Evolutionary conservation across 30 jellyfish, hydroid and myxozoan species (phyloP), one percentile per base, ranked within the genome.

Genomic region (Nemopilema nomurai): DNA sequence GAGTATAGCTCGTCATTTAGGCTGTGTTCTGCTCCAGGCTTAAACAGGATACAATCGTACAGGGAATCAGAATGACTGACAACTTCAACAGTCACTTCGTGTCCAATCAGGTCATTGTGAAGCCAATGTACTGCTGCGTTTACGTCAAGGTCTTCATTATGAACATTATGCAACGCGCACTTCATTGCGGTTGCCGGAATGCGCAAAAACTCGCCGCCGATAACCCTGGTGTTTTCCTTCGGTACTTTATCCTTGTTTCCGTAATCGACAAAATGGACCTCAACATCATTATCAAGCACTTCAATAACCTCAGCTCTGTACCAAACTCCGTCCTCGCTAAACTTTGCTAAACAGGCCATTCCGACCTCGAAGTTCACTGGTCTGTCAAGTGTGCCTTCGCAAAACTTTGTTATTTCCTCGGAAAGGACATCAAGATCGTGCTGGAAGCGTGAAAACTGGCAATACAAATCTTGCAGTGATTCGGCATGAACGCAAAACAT

Each of bases 1-100:
- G 70, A 82, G 72, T 90, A 90, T 74, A 90, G 64, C 82, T 78
- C 76, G 75, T 90, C 96, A 70, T 90, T 90, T 28, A 90, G 51
- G 22, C 77, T 68, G 28, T 26, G 87, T 1, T 71, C 91, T 18
- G 62, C 66, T 1, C 90, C 96, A 24, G 24, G 67, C 49, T 68
- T 78, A 0, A 50, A 82, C 32, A 74, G 64, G 67, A 81, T 89
- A 28, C 82, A 74, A 72, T 85, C 87, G 49, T 86, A 66, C 9
- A 27, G 17, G 19, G 33, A 77, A 26, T 71, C 90, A 50, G 66
- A 28, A 0, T 76, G 85, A 0, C 33, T 79, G 23, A 62, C 84
- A 26, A 90, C 84, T 63, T 84, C 96, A 1, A 84, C 57, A 20
- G 26, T 77, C 6, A 84, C 64, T 29, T 71, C 89, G 4, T 69